Evolutionary conservation across 2,797 vertebrate genomes (phyloP), one percentile per base, ranked within the genome.

Genomic region (Gallinago stenura): DNA sequence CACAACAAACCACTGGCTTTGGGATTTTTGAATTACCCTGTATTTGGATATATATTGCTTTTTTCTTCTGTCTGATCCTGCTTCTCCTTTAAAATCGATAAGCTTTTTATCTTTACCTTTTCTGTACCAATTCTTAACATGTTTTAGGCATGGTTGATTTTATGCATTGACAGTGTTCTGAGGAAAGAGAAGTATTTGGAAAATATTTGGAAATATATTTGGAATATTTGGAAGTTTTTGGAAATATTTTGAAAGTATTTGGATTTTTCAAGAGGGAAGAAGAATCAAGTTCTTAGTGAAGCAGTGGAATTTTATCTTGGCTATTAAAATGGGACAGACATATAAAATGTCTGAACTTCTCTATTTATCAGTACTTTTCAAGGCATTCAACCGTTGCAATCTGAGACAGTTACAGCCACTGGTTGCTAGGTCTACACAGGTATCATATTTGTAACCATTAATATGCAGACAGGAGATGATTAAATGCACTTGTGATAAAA

Each of bases 381-480:
- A 97, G 92, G 97, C 95, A 93, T 57, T 97, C 97, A 98, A 85
- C 94, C 87, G 0, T 97, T 97, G 97, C 97, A 92, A 39, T 83
- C 69, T 71, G 83, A 98, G 98, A 98, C 98, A 98, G 97, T 97
- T 98, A 98, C 97, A 98, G 98, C 97, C 94, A 97, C 97, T 97
- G 98, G 97, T 95, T 97, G 81, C 96, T 98, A 94, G 95, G 97
- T 97, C 97, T 97, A 98, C 97, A 97, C 98, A 98, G 98, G 98
- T 99, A 98, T 98, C 96, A 88, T 97, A 97, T 98, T 98, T 98
- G 98, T 98, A 98, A 98, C 97, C 97, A 98, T 99, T 99, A 99
- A 99, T 98, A 99, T 98, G 98, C 98, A 99, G 98, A 98, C 96
- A 98, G 97, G 72, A 97, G 97, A 98, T 99, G 99, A 99, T 99